Base-by-base conservation (phyloP, 2,113 vertebrate genomes). In the Ursus arctos region DNA sequence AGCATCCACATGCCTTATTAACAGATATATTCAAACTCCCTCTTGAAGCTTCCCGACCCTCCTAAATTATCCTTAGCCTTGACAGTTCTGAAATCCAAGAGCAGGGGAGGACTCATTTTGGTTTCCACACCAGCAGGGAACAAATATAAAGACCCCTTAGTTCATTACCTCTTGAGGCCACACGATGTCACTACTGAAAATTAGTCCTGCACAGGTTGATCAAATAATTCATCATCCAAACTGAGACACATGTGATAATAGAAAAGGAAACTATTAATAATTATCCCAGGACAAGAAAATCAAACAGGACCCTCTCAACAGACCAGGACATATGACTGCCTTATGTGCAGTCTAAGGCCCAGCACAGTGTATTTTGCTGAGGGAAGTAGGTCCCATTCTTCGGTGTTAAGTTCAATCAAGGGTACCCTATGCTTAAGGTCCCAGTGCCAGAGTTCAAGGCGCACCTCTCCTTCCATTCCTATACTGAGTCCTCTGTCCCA, bases 121-220 rank as follows among this genome's bases (percentile, higher is more conserved):
- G n/a, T 53, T 65, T 90, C 57, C 47, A 55, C 40, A 33, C 0
- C 15, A 47, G 8, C n/a, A 55, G 31, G 40, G 47, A 88, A 61
- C 4, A 21, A 77, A 40, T n/a, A 3, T 21, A n/a, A 33, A 63
- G 36, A 55, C 13, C 26, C 51, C 18, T 86, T 36, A 4, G 6
- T 49, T 92, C 65, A 67, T 95, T 94, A 33, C 95, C 87, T 82
- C 61, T 61, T 81, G 16, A 87, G 49, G 57, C 96, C 96, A 97
- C 97, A 87, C 0, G 61, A 53, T 92, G 96, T 91, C 97, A 74
- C 96, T 96, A 69, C 89, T 90, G 83, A 92, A 53, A 95, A 89
- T 19, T 76, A 26, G 65, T 36, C 31, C 49, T 43, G 22, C 16
- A 36, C 57, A 36, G 69, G 9, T 10, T n/a, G 61, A 22, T 21